Conservation (phyloP, 2,888 invertebrate species). For the Tenthredo amoena region DNA sequence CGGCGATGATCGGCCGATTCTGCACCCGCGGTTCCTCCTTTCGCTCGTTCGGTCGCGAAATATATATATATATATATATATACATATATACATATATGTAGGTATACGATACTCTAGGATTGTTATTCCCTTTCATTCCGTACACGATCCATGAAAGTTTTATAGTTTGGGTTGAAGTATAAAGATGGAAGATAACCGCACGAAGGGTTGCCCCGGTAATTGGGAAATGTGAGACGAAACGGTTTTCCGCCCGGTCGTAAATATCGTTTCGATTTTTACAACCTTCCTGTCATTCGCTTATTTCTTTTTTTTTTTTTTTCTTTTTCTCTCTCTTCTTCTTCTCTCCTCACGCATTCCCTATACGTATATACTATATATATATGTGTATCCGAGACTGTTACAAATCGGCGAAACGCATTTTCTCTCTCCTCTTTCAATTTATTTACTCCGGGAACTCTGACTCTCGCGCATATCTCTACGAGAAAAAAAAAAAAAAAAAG, state of each 20-base stretch:
- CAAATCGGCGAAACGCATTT: neutral
- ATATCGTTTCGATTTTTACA: slow-evolving; percentile 47
- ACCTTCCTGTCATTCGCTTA: slow-evolving; percentile 2
- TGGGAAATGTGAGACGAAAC: slow-evolving; percentile 62
- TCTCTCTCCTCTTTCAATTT: neutral
- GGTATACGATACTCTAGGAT: neutral
- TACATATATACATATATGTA: too few relatives aligned
- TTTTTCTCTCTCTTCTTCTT: neutral
- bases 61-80: too few relatives aligned
- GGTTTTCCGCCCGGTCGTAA: slow-evolving; percentile 43
- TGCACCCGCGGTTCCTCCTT: neutral
- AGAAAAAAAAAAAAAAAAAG: neutral
- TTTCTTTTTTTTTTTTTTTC: neutral
- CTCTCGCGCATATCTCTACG: neutral
- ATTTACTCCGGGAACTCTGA: neutral
- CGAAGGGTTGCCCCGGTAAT: slow-evolving; percentile 57
- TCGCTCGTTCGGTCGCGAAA: slow-evolving; percentile 12
- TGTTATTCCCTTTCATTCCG: slow-evolving; percentile 52
- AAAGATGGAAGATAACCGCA: slow-evolving; percentile 53
- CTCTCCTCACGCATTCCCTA: neutral
- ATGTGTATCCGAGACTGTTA: neutral
- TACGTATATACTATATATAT: too few relatives aligned
- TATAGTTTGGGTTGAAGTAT: slow-evolving; percentile 52
- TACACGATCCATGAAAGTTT: slow-evolving; percentile 57
- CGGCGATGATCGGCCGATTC: neutral